These are phyloP conservation scores for Chloroceryle amazona DNA, from an alignment of 2,797 vertebrate genomes.

Conservation along the genomic window DNA sequence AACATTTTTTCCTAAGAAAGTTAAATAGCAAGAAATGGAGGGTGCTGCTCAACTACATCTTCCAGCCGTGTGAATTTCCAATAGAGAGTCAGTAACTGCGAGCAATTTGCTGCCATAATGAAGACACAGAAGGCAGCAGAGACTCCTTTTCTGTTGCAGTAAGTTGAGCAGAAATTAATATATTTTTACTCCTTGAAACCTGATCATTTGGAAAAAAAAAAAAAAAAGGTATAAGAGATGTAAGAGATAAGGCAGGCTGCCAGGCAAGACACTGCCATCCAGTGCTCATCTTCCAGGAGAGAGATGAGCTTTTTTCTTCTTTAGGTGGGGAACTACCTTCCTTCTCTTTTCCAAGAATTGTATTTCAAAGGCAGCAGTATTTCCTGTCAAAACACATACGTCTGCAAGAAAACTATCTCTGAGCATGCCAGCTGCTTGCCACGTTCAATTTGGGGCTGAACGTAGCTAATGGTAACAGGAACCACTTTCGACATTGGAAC, in stretches of 20 bases:
- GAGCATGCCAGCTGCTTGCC: conserved; percentile 45
- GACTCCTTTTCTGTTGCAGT: background rate
- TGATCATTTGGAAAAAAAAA: background rate
- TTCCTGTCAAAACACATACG: conserved; percentile 11
- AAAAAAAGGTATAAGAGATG: background rate
- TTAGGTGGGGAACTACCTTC: background rate
- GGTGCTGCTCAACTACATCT: background rate
- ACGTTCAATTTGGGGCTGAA: conserved; percentile 37
- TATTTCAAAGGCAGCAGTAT: background rate
- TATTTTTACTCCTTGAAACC: background rate
- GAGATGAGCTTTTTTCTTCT: background rate
- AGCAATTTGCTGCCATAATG: background rate
- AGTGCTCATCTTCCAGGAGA: background rate
- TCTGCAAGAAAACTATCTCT: conserved; percentile 14
- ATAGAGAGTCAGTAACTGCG: background rate
- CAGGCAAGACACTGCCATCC: background rate
- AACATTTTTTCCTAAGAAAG: background rate
- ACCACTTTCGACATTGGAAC: background rate
- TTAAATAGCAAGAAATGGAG: conserved; percentile 3
- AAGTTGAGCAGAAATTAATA: background rate
- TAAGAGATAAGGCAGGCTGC: background rate
- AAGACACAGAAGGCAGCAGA: background rate
- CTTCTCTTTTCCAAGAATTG: background rate
- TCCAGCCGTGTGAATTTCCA: conserved; percentile 23
- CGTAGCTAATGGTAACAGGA: conserved; percentile 1